Percentiles rank a stretch among this genome's conserved stretches.
Conservation (phyloP, 2,888 invertebrate species). For the Melinaea marsaeus region DNA sequence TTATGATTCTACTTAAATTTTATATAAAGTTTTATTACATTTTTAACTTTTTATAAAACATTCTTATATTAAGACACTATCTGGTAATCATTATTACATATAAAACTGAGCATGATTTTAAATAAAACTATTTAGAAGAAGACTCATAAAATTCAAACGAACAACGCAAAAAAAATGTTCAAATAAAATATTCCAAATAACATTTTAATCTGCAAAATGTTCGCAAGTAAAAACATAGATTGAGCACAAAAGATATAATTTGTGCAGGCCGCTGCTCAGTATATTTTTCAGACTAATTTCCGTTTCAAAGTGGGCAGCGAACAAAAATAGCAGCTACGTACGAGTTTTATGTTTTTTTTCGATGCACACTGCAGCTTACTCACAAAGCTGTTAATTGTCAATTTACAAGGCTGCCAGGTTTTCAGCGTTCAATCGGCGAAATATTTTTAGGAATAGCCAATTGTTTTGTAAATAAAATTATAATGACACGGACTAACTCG, state of each 20-base stretch:
- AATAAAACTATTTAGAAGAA: not conserved
- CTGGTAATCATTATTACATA: not conserved
- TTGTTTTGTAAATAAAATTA: constrained; percentile 13
- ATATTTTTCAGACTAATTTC: constrained; percentile 14
- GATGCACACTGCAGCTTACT: constrained; percentile 13
- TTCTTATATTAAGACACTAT: not conserved
- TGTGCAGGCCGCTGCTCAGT: constrained; percentile 13
- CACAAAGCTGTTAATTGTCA: constrained; percentile 19
- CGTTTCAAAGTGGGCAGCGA: constrained; percentile 12
- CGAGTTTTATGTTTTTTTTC: constrained; percentile 7
- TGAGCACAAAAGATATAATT: constrained; percentile 16
- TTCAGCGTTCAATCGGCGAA: constrained; percentile 16
- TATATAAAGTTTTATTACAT: too few species aligned
- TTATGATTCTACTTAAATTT: too few species aligned
- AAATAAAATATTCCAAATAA: constrained; percentile 3
- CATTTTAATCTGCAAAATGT: constrained; percentile 11
- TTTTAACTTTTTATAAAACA: too few species aligned
- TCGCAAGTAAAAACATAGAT: constrained; percentile 9
- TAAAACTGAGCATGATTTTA: not conserved
- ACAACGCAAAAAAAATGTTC: constrained; percentile 3
- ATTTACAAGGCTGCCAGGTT: constrained; percentile 22
- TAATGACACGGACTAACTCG: not conserved
- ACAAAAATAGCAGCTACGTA: constrained; percentile 10
- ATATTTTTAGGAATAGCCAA: constrained; percentile 12
- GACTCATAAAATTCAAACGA: not conserved